These are phyloP conservation scores for Pissodes strobi DNA, from an alignment of 1,140 invertebrate genomes.

Conservation along the genomic window DNA sequence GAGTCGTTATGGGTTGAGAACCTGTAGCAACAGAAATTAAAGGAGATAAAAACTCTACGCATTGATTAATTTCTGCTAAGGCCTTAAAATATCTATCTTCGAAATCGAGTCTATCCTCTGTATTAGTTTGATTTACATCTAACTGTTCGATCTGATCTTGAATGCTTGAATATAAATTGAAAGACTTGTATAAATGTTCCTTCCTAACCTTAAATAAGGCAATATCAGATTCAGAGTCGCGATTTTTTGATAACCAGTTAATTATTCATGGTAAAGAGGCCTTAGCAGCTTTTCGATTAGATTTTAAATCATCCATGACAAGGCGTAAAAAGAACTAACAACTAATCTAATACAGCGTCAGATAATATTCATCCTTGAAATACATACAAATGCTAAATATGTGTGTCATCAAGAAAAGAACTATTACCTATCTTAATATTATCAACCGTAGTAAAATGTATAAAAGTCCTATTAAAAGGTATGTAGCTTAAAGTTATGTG, in stretches of 20 bases:
- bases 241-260: not conserved
- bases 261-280: not conserved
- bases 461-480: no score
- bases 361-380: no score
- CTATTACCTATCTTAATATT: no score
- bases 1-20: not conserved
- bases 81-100: not conserved
- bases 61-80: not conserved
- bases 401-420: no score
- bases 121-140: not conserved
- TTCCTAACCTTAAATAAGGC: not conserved
- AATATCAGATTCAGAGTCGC: not conserved
- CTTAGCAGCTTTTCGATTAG: not conserved
- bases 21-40: not conserved
- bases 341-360: no score
- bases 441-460: no score
- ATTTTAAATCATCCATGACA: not conserved
- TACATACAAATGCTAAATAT: no score
- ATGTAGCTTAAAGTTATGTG: no score
- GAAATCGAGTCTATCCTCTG: not conserved
- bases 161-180: not conserved
- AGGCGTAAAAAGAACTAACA: no score
- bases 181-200: not conserved
- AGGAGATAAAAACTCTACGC: not conserved
- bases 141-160: not conserved